Evolutionary conservation across 2,888 invertebrate genomes (phyloP), one percentile per base, ranked within the genome.

Genomic region (Synergus laeviventris): DNA sequence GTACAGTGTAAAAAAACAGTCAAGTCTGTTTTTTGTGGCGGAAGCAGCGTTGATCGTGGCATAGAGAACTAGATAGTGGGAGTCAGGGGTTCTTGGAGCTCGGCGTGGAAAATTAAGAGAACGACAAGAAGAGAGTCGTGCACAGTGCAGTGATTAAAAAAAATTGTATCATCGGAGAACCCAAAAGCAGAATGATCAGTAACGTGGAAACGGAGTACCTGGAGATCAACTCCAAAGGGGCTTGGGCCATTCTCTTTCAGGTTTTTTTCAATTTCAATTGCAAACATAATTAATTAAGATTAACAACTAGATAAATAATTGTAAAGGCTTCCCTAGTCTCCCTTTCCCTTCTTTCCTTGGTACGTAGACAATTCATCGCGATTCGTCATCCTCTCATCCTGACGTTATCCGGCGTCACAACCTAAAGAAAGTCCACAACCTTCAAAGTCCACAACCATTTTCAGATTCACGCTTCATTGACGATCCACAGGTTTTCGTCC

Each of bases 211-310:
- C 93, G 74, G 96, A 96, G 91, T 96, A 94, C 91, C 91, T 92
- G 86, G 94, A 95, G 88, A 93, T 96, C 86, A 94, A 93, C 87
- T 92, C 93, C 84, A 94, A 93, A 87, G 93, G 93, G 89, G 94
- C 94, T 82, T 96, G 96, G 96, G 91, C 93, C 81, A 91, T 92
- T 82, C 91, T 95, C 82, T 96, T 94, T 91, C 95, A 95, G 94
- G 96, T 96, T 92, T 74, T 62, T 75, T 16, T 49, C 49, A n/a
- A 49, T 49, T 16, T 49, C 49, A 49, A 8, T 49, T n/a, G n/a
- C 8, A 49, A n/a, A 49, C 8, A 49, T 49, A 49, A 49, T 49
- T 49, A 49, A 49, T 49, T n/a, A 49, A 16, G 8, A 49, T 49
- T n/a, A n/a, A 49, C n/a, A 49, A 49, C n/a, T 16, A 49, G n/a